Percentiles rank a stretch among this genome's conserved stretches.
phyloP scores from a whole-genome alignment of 2,888 invertebrate species.

The Tryphoninae sp. region DNA sequence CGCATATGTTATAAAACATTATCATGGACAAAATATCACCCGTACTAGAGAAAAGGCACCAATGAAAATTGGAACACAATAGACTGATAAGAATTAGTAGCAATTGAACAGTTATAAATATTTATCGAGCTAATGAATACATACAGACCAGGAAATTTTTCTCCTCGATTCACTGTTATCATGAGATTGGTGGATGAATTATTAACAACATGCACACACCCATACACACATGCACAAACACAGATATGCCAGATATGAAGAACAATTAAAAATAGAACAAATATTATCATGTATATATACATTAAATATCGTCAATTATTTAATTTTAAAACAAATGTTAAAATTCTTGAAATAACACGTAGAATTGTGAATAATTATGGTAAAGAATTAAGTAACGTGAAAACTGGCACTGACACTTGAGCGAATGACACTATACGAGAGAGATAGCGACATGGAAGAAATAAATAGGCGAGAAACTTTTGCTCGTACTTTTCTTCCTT shows the following conservation, averaged over 20 bases:
- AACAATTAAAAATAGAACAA: background rate
- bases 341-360: background rate
- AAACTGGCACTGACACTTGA: constrained; percentile 1
- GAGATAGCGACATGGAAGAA: background rate
- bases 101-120: background rate
- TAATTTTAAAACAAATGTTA: background rate
- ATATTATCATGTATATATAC: background rate
- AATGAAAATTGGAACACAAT: constrained; percentile 12
- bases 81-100: background rate
- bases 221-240: background rate
- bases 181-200: background rate
- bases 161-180: background rate
- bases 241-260: background rate
- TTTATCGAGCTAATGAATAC: background rate
- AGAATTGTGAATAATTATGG: background rate
- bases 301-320: background rate
- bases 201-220: background rate
- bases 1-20: constrained; percentile 44
- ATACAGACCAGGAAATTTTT: background rate
- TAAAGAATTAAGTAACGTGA: background rate
- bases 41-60: background rate
- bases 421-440: background rate
- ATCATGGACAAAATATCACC: constrained; percentile 2
- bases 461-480: constrained; percentile 4
- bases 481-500: constrained; percentile 2